These are phyloP conservation scores for Gonatopus flavifemur DNA, from an alignment of 1,140 invertebrate genomes.

Conservation along the genomic window DNA sequence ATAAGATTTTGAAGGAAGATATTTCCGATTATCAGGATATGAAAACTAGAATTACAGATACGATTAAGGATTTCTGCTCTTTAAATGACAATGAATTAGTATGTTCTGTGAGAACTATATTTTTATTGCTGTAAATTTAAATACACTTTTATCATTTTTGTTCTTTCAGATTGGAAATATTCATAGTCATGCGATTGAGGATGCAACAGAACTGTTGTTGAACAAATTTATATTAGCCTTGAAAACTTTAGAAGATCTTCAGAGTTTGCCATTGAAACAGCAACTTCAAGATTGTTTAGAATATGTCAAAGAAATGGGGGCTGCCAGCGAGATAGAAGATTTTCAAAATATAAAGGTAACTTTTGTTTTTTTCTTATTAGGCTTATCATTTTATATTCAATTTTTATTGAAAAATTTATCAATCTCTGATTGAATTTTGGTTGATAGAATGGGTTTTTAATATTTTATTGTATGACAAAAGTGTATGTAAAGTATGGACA, in stretches of 20 bases:
- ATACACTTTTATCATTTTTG: background rate
- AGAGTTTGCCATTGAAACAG: constrained; percentile 45
- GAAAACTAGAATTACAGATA: constrained; percentile 28
- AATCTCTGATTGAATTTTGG: background rate
- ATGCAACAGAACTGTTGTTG: constrained; percentile 25
- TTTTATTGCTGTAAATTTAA: background rate
- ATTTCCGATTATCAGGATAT: constrained; percentile 31
- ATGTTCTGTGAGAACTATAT: background rate
- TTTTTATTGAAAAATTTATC: background rate
- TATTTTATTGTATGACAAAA: background rate
- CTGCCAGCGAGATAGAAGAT: constrained; percentile 48
- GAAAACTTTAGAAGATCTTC: constrained; percentile 42
- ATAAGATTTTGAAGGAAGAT: constrained; percentile 27
- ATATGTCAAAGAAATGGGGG: constrained; percentile 51
- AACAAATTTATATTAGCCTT: constrained; percentile 37
- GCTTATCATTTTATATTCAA: background rate
- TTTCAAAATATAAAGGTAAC: constrained; percentile 52
- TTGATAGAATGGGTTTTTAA: too few relatives aligned
- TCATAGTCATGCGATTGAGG: constrained; percentile 11
- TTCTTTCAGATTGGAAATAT: constrained; percentile 17
- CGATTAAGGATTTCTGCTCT: constrained; percentile 33
- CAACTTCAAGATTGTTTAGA: constrained; percentile 43
- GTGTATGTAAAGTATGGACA: background rate
- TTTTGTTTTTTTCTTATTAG: background rate
- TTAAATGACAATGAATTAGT: constrained; percentile 29